Percentiles rank a stretch among this genome's conserved stretches.
phyloP scores from a whole-genome alignment of 1,140 invertebrate species.

The Bilobella aurantiaca region DNA sequence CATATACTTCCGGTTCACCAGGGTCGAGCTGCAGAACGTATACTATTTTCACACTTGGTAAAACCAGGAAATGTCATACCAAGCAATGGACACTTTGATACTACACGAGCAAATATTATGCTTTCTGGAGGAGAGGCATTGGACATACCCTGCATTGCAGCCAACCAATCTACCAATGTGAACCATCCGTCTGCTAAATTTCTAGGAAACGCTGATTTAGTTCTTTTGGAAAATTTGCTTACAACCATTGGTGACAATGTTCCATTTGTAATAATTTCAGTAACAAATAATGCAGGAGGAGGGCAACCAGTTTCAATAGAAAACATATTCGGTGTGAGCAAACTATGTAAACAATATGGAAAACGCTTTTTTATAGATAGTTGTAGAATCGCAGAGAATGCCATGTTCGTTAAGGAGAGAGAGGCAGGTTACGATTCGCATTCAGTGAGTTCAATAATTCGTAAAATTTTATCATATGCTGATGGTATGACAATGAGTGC shows the following conservation, averaged over 20 bases:
- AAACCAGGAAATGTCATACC: background rate
- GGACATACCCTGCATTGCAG: background rate
- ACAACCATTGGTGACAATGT: slow-evolving; percentile 1
- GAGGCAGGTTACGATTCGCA: slow-evolving; percentile 10
- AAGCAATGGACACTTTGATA: slow-evolving; percentile 11
- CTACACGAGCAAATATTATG: slow-evolving; percentile 13
- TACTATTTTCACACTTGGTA: slow-evolving; percentile 11
- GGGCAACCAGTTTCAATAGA: slow-evolving; percentile 15
- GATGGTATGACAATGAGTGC: slow-evolving; percentile 18
- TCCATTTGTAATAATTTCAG: slow-evolving; percentile 7
- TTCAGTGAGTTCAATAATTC: slow-evolving; percentile 11
- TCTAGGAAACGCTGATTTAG: background rate
- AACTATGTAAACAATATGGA: background rate
- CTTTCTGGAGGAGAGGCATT: background rate
- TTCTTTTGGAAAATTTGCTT: background rate
- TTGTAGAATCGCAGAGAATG: slow-evolving; percentile 14
- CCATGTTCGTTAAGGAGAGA: slow-evolving; percentile 13
- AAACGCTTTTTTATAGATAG: slow-evolving; percentile 3
- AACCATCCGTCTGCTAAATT: background rate
- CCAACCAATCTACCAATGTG: background rate
- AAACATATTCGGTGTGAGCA: background rate
- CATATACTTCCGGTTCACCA: slow-evolving; percentile 23
- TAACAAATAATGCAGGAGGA: slow-evolving; percentile 16
- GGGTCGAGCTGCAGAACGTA: slow-evolving; percentile 18
- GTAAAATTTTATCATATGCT: slow-evolving; percentile 12